Evolutionary conservation across 2,888 invertebrate genomes (phyloP).

Genomic region (Stegophylla sp.): DNA sequence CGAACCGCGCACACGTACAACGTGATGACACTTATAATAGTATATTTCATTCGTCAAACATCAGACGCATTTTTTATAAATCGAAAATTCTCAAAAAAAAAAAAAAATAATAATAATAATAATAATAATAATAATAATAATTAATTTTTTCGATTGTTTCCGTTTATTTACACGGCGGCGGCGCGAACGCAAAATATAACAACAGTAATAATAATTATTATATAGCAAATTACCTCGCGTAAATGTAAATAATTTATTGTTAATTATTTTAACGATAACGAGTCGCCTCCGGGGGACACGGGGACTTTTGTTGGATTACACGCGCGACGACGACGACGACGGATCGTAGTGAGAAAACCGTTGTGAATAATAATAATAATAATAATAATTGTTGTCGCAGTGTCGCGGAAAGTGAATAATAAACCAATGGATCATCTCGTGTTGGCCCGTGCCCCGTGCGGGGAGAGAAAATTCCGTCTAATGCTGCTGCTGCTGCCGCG

Average conservation of each 20-base stretch:
- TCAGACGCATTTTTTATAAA: too few species aligned
- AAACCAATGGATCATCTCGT: not conserved
- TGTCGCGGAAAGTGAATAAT: constrained; percentile 5
- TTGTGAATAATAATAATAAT: too few species aligned
- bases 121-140: too few species aligned
- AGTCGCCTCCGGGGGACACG: too few species aligned
- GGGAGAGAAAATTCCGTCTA: not conserved
- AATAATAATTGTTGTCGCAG: not conserved
- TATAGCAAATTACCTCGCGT: constrained; percentile 14
- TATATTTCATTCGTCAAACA: too few species aligned
- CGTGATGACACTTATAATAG: not conserved
- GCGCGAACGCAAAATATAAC: not conserved
- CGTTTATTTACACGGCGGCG: too few species aligned
- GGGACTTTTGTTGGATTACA: too few species aligned
- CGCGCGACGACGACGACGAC: too few species aligned
- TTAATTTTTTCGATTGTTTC: too few species aligned
- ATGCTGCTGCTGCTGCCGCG: not conserved
- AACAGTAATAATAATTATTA: not conserved
- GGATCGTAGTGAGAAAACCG: too few species aligned
- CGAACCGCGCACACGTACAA: not conserved
- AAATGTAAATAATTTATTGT: constrained; percentile 1
- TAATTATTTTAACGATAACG: not conserved
- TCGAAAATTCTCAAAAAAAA: too few species aligned
- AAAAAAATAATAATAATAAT: too few species aligned
- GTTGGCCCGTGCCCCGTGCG: not conserved